A percentile compares a stretch with the other conserved stretches of the same genome.
These are phyloP conservation scores for Lordiphosa stackelbergi DNA, from an alignment of 1,140 invertebrate genomes.

Conservation along the genomic window DNA sequence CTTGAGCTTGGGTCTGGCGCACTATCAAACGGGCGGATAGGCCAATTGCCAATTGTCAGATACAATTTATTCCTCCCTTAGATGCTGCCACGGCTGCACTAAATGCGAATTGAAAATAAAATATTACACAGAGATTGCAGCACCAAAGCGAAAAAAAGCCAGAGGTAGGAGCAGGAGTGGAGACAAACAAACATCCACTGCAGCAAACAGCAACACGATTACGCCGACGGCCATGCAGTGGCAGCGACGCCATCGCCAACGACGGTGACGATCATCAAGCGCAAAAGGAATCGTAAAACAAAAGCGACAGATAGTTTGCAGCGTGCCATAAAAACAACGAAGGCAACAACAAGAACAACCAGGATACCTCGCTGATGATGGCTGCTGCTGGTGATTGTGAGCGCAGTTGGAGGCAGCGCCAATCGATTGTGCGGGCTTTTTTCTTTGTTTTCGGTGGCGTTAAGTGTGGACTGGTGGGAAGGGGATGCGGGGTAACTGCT, in stretches of 20 bases:
- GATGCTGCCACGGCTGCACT: slow-evolving; percentile 68
- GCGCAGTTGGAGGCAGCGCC: slow-evolving; percentile 53
- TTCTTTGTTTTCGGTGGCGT: slow-evolving; percentile 54
- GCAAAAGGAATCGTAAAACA: slow-evolving; percentile 74
- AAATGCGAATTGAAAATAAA: slow-evolving; percentile 76
- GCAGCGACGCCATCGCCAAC: slow-evolving; percentile 9
- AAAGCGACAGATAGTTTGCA: slow-evolving; percentile 74
- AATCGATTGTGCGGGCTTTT: slow-evolving; percentile 65
- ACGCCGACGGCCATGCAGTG: slow-evolving; percentile 54
- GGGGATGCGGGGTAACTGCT: slow-evolving; percentile 11
- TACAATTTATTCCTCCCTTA: slow-evolving; percentile 74
- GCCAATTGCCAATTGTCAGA: slow-evolving; percentile 75
- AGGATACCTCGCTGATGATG: slow-evolving; percentile 19
- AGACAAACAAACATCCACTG: slow-evolving; percentile 71
- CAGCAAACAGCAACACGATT: slow-evolving; percentile 73
- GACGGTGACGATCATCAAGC: slow-evolving; percentile 63
- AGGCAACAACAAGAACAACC: slow-evolving; percentile 24
- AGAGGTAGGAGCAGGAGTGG: slow-evolving; percentile 5
- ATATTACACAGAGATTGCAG: slow-evolving; percentile 73
- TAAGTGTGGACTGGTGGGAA: slow-evolving; percentile 45
- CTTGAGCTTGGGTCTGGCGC: slow-evolving; percentile 23
- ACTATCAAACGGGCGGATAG: slow-evolving; percentile 72
- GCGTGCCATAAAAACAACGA: slow-evolving; percentile 52
- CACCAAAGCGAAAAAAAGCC: slow-evolving; percentile 40
- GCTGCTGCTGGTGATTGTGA: slow-evolving; percentile 30